Percentiles rank a stretch among this genome's conserved stretches.
Conservation (phyloP, 2,888 invertebrate genomes). For the Pristionchus mayeri region DNA sequence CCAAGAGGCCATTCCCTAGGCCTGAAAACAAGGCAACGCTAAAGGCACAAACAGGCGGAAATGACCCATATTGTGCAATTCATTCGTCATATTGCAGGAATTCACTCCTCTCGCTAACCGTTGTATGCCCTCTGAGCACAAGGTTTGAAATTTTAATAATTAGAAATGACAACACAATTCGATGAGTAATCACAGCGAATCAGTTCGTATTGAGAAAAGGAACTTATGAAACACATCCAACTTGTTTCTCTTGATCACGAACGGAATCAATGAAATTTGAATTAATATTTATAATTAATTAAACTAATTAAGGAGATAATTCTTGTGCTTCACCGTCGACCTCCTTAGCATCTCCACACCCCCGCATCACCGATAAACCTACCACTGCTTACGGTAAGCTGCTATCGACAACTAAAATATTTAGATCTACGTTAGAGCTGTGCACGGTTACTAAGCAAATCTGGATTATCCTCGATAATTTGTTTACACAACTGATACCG, state of each 20-base stretch:
- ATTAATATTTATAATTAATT: slow-evolving; percentile 54
- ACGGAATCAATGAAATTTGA: no score
- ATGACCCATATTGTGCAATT: no score
- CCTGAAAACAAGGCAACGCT: no score
- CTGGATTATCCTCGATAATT: no score
- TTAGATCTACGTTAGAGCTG: no score
- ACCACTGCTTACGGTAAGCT: neutral
- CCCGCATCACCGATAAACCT: neutral
- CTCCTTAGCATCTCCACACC: slow-evolving; percentile 70
- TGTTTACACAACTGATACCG: no score
- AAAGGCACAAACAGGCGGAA: neutral
- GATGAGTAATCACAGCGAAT: no score
- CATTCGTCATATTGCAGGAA: neutral
- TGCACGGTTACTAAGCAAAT: no score
- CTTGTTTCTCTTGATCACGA: no score
- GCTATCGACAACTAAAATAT: neutral
- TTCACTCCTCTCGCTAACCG: neutral
- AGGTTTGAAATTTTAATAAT: neutral
- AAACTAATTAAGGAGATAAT: slow-evolving; percentile 61
- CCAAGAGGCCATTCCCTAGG: neutral
- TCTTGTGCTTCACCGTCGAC: slow-evolving; percentile 72
- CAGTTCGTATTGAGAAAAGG: no score
- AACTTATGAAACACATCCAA: no score
- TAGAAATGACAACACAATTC: no score
- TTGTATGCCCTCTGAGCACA: slow-evolving; percentile 49